Percentiles rank a stretch among this genome's conserved stretches.
Evolutionary conservation across 2,888 invertebrate species (phyloP).

Genomic region (Polietes domitor): DNA sequence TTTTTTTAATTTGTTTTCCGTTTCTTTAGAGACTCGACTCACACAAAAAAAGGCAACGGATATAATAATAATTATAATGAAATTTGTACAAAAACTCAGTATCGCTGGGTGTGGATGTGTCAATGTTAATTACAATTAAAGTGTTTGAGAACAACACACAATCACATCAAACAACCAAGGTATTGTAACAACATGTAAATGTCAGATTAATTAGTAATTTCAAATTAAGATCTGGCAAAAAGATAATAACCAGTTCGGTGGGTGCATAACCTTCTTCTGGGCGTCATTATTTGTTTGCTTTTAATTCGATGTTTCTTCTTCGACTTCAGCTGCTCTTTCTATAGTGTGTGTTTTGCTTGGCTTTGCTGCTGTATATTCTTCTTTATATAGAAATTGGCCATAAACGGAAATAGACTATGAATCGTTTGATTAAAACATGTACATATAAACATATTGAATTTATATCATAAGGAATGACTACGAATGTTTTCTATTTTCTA

Average conservation of each 20-base stretch:
- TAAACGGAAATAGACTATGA: constrained; percentile 9
- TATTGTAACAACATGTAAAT: background rate
- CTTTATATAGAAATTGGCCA: background rate
- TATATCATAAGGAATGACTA: background rate
- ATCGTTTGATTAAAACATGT: background rate
- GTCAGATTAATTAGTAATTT: background rate
- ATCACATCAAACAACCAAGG: background rate
- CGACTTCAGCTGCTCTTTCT: background rate
- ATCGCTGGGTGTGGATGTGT: no score
- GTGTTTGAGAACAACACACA: background rate
- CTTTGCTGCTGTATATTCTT: background rate
- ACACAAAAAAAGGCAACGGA: no score
- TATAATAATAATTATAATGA: background rate
- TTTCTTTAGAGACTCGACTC: background rate
- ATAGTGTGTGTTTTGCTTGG: no score
- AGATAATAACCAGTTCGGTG: background rate
- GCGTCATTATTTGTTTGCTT: no score
- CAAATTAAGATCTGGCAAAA: background rate
- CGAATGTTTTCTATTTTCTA: no score
- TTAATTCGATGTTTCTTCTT: no score
- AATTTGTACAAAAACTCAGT: no score
- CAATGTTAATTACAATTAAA: no score
- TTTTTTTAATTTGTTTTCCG: background rate
- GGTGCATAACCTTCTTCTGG: background rate
- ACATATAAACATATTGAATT: background rate